Conservation (phyloP, 2,888 invertebrate species). For the Actias luna region DNA sequence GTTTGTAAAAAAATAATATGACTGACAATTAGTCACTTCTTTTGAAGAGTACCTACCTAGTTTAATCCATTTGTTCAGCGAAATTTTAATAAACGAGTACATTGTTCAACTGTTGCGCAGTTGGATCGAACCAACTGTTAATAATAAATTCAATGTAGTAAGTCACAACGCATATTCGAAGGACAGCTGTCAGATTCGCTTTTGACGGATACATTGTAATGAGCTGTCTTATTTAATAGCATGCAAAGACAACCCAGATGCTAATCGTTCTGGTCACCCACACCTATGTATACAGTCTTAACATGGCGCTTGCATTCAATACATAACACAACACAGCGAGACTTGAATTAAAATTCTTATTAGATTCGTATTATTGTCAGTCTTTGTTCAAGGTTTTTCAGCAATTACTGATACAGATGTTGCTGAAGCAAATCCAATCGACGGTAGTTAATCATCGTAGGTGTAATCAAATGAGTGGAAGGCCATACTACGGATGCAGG, state of each 20-base stretch:
- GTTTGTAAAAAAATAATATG: too few species aligned
- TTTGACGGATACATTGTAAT: constrained; percentile 53
- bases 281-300: constrained; percentile 32
- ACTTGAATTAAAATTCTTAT: constrained; percentile 42
- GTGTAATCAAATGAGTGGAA: constrained; percentile 27
- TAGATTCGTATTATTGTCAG: constrained; percentile 29
- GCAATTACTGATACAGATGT: constrained; percentile 41
- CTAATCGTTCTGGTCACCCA: constrained; percentile 42
- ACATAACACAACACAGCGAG: constrained; percentile 39
- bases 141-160: constrained; percentile 41
- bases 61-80: too few species aligned
- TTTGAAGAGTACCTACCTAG: too few species aligned
- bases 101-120: not conserved
- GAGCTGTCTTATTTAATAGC: constrained; percentile 44
- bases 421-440: constrained; percentile 45
- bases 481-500: constrained; percentile 10
- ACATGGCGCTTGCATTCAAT: constrained; percentile 28
- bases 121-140: constrained; percentile 40
- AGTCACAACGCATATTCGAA: constrained; percentile 49
- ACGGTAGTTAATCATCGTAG: constrained; percentile 21
- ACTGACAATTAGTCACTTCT: too few species aligned
- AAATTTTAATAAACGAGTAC: not conserved
- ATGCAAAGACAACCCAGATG: constrained; percentile 41
- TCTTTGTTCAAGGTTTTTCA: constrained; percentile 42
- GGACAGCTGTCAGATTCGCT: constrained; percentile 43